These are phyloP conservation scores for Sarcophilus harrisii DNA, from an alignment of 2,797 vertebrate genomes.

Conservation along the genomic window DNA sequence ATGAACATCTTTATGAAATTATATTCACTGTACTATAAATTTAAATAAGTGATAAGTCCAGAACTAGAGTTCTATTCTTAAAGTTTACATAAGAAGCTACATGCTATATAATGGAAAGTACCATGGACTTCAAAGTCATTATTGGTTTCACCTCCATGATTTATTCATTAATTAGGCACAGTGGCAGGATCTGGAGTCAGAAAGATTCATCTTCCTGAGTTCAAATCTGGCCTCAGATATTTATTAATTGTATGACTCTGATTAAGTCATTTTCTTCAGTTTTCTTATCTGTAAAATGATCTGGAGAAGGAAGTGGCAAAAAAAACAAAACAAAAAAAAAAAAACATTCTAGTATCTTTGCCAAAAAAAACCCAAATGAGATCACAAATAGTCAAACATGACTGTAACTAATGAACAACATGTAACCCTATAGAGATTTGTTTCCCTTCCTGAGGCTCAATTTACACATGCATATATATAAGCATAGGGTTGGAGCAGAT, in stretches of 20 bases:
- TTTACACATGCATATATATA: not conserved
- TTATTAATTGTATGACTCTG: not conserved
- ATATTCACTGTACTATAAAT: not conserved
- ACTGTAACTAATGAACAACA: not conserved
- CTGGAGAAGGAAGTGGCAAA: not conserved
- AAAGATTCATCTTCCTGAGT: not conserved
- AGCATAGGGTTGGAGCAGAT: not conserved
- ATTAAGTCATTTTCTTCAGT: not conserved
- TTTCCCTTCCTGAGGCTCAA: not conserved
- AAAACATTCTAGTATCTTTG: not conserved
- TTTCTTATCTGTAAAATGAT: not conserved
- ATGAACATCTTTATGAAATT: not conserved
- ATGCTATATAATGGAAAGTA: not conserved
- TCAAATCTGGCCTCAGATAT: not conserved
- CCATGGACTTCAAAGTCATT: not conserved
- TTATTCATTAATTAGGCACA: not conserved
- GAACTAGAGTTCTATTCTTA: not conserved
- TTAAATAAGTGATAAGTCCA: not conserved
- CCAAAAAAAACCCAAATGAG: not conserved
- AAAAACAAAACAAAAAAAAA: not conserved
- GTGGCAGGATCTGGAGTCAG: not conserved
- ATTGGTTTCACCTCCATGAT: not conserved
- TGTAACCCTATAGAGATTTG: not conserved
- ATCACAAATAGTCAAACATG: not conserved
- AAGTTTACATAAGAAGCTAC: not conserved